phyloP scores from a whole-genome alignment of 1,140 invertebrate species.

The Drosophila sucinea region DNA sequence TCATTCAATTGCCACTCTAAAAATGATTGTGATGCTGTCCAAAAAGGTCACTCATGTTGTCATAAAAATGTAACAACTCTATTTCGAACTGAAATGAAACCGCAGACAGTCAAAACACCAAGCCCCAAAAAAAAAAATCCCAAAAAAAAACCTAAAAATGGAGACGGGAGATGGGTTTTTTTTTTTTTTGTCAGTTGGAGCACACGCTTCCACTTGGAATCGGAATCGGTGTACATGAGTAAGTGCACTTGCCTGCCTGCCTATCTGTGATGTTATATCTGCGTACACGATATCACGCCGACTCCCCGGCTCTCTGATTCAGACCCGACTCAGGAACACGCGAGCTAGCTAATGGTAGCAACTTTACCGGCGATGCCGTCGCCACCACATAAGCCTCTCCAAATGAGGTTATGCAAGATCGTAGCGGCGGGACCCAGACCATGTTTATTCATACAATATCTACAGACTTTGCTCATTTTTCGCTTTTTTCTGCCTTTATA shows the following conservation, averaged over 20 bases:
- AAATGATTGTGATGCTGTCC: slow-evolving; percentile 19
- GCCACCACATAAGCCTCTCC: slow-evolving; percentile 45
- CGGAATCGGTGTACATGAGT: slow-evolving; percentile 36
- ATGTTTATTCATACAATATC: slow-evolving; percentile 69
- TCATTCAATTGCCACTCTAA: slow-evolving; percentile 13
- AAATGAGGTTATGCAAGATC: slow-evolving; percentile 69
- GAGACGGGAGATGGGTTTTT: slow-evolving; percentile 36
- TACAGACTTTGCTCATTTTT: slow-evolving; percentile 40
- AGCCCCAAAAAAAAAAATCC: background rate
- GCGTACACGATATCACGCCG: slow-evolving; percentile 68
- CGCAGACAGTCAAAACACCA: slow-evolving; percentile 28
- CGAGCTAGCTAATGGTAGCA: slow-evolving; percentile 36
- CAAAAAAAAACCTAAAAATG: background rate
- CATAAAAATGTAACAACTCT: slow-evolving; percentile 65
- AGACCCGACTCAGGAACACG: slow-evolving; percentile 56
- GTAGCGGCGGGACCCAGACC: slow-evolving; percentile 37
- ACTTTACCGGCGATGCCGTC: background rate
- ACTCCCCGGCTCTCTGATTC: slow-evolving; percentile 20
- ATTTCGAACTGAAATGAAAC: slow-evolving; percentile 48
- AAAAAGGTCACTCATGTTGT: slow-evolving; percentile 55
- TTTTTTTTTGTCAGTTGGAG: slow-evolving; percentile 27
- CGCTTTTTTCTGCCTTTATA: slow-evolving; percentile 14
- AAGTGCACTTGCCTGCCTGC: slow-evolving; percentile 52
- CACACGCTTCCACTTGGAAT: slow-evolving; percentile 53
- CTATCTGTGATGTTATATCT: slow-evolving; percentile 53